Base-by-base conservation (phyloP, 2,113 vertebrate species). In the Atherinomorus stipes region DNA sequence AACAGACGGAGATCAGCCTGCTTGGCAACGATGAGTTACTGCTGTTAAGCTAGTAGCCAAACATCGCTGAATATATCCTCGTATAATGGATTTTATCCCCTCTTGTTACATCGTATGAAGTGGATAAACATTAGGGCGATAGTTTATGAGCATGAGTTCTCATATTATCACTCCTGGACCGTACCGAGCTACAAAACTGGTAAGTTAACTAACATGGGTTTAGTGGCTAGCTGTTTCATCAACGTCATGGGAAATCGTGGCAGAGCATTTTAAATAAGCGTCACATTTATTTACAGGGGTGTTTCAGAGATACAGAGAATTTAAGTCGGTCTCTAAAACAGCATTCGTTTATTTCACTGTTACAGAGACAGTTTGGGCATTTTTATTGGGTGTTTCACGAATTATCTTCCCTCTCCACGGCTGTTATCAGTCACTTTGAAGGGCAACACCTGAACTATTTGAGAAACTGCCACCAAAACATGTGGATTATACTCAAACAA, bases 131-230 rank as follows among this genome's bases (percentile, higher is more conserved):
- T 34, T 1, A 11, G 1, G 38, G 22, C 10, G n/a, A 8, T 21
- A 0, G 40, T 42, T 65, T 11, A 50, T 65, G 16, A 85, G 49
- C 1, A 92, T 91, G 90, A 89, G 64, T 63, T 65, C 85, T 2
- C 86, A 78, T 74, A 53, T 92, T 25, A 87, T 92, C 79, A 91
- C 77, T 0, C 90, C 87, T 4, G 87, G 87, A 67, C 88, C 88
- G n/a, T 85, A 89, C 62, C 82, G 91, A 83, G 87, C 88, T 19
- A 86, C 85, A 0, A 89, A 88, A 51, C 72, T 88, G 85, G 89
- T 87, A 15, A 82, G 86, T 70, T 19, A 52, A 49, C 19, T 19
- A 52, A 49, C 19, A 6, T 22, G 11, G 22, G 11, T 56, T 28
- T 21, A 11, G 10, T 37, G 4, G 63, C 44, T 60, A 59, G 22